Base-by-base conservation (phyloP, 2,888 invertebrate genomes). In the Clepsis dumicolana region DNA sequence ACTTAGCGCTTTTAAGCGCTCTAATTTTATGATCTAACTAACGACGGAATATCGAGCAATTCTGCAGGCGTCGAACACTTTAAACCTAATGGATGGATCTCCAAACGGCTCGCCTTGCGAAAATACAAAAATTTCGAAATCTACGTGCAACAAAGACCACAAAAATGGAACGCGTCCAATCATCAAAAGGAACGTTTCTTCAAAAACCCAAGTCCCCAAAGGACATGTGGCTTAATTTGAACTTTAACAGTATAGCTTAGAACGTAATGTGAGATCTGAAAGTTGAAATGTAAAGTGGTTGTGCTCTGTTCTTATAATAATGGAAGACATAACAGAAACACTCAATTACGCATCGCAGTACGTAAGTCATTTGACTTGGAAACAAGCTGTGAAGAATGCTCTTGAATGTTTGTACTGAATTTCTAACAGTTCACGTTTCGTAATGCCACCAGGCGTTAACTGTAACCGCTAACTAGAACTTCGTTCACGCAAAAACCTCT, bases 91-190 rank as follows among this genome's bases (percentile, higher is more conserved):
- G 14, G 7, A 41, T 14, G 12, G 21, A 27, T 57, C 41, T 57
- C 16, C 44, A 64, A 64, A 25, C 60, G 71, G 67, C 52, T 72
- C 66, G 54, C 64, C 70, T 90, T 88, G 88, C 89, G 84, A 89
- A 90, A 90, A 84, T 77, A 72, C 69, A 71, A 74, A 74, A 57
- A 68, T 68, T 68, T 64, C 63, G 57, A 68, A 64, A 59, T 35
- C 35, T n/a, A 48, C 72, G 35, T 73, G 71, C 72, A 80, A 86
- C 83, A 82, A 80, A 78, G 76, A 78, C 76, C 78, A 75, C 63
- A 79, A 84, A 91, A 90, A 90, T 90, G 78, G 90, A 83, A 90
- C 91, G 90, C 78, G 82, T 83, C 91, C 75, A 92, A 93, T 91
- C 81, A 77, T 84, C 83, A 83, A 87, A 84, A 83, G 80, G 77